Conservation (phyloP, 2,797 vertebrate species). For the Rhadinocentrus ornatus region DNA sequence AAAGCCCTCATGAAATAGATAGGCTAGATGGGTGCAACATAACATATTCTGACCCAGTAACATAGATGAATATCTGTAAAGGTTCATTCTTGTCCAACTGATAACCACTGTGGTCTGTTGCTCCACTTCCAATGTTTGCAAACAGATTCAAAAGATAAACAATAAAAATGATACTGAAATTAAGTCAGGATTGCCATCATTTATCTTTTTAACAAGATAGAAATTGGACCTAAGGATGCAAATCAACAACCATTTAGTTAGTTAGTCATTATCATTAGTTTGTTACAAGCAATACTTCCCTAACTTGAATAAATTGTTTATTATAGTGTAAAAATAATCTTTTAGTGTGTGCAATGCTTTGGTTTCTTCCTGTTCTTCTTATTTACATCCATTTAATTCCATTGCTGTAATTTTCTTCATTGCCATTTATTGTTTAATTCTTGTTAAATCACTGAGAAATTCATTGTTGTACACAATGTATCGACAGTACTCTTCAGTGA, state of each 20-base stretch:
- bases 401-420: constrained; percentile 30
- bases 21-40: constrained; percentile 18
- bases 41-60: constrained; percentile 1
- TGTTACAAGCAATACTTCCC: not conserved
- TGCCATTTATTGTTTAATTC: constrained; percentile 19
- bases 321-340: constrained; percentile 6
- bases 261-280: not conserved
- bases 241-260: not conserved
- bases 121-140: not conserved
- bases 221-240: not conserved
- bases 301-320: constrained; percentile 1
- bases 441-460: constrained; percentile 18
- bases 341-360: not conserved
- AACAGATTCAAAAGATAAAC: not conserved
- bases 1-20: constrained; percentile 25
- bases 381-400: not conserved
- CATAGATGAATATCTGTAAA: constrained; percentile 3
- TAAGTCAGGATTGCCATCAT: not conserved
- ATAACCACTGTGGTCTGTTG: not conserved
- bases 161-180: not conserved
- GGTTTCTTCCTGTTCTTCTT: not conserved
- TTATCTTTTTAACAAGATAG: not conserved
- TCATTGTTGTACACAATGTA: constrained; percentile 36
- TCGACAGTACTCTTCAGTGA: constrained; percentile 61
- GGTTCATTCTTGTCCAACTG: not conserved